Percentiles rank a stretch among this genome's conserved stretches.
Evolutionary conservation across 2,888 invertebrate species (phyloP).

Genomic region (Brachylomia viminalis): DNA sequence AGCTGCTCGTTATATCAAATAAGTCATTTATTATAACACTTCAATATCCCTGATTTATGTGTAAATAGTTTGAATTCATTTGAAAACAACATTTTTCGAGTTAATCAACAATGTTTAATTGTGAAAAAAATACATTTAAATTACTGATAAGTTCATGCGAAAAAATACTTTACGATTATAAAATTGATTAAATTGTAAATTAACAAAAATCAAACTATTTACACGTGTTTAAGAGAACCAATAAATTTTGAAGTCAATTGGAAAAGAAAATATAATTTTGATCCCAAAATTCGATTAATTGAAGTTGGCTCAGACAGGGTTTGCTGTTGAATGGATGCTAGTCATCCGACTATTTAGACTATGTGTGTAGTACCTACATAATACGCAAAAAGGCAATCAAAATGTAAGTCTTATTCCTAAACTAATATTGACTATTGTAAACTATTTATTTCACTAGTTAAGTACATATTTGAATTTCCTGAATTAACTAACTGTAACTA

Average conservation of each 20-base stretch:
- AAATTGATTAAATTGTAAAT: slow-evolving; percentile 14
- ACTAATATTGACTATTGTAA: slow-evolving; percentile 82
- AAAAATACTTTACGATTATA: slow-evolving; percentile 13
- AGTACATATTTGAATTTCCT: slow-evolving; percentile 81
- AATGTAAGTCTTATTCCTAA: slow-evolving; percentile 75
- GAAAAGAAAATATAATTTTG: slow-evolving; percentile 77
- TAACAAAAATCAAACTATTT: slow-evolving; percentile 63
- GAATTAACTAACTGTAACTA: slow-evolving; percentile 71
- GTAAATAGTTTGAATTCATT: slow-evolving; percentile 63
- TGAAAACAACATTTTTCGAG: slow-evolving; percentile 6
- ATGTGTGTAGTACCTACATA: slow-evolving; percentile 55
- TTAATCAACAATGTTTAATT: slow-evolving; percentile 11
- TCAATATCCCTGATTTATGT: slow-evolving; percentile 60
- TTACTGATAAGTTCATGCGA: slow-evolving; percentile 13
- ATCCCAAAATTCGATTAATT: slow-evolving; percentile 81
- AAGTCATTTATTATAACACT: slow-evolving; percentile 69
- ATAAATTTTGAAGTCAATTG: slow-evolving; percentile 76
- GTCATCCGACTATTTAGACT: slow-evolving; percentile 36
- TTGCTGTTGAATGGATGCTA: slow-evolving; percentile 37
- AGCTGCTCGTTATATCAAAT: slow-evolving; percentile 85
- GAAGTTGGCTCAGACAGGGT: slow-evolving; percentile 51
- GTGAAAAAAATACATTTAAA: slow-evolving; percentile 22
- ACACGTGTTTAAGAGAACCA: slow-evolving; percentile 60
- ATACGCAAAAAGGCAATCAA: slow-evolving; percentile 67
- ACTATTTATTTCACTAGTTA: slow-evolving; percentile 82